Evolutionary conservation across 2,888 invertebrate species (phyloP), one percentile per base, ranked within the genome.

Genomic region (Euplexia lucipara): DNA sequence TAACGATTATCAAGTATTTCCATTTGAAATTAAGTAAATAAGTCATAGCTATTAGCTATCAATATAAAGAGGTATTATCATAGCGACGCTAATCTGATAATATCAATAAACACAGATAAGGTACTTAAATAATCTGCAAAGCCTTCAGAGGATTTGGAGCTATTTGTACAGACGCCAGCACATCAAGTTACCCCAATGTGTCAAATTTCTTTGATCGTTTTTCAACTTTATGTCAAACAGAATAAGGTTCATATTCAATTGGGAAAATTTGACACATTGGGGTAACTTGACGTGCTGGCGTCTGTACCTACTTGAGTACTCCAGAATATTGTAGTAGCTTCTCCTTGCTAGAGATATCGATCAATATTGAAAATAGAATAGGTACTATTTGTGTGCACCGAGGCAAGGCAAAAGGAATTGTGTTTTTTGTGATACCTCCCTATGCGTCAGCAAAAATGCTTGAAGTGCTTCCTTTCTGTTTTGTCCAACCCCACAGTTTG

Each of bases 341-440:
- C 41, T 58, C 78, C 22, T 61, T 57, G n/a, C 37, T 58, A 35
- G 18, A 34, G 42, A 73, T 51, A 73, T 66, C 68, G 58, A 75
- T 75, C 56, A 59, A 67, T 78, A 75, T 62, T 75, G 54, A 51
- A 58, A 62, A 75, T 62, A 67, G 69, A 74, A 78, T 78, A n/a
- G n/a, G n/a, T n/a, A 68, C 79, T 57, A 78, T 78, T 68, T 53
- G 52, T 75, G 52, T 68, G 57, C 59, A 75, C 69, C 8, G 47
- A 39, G 73, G 74, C 39, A 60, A 22, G 39, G 18, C 37, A 45
- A 65, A 79, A 22, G n/a, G 74, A 61, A 80, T 59, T 65, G 74
- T 71, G 42, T 70, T 80, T 79, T 78, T 77, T 65, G 53, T 54
- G 56, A 59, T 65, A 68, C 57, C 68, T 57, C 65, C 62, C 62